phyloP scores from a whole-genome alignment of 2,888 invertebrate genomes.

The Melanchra persicariae region DNA sequence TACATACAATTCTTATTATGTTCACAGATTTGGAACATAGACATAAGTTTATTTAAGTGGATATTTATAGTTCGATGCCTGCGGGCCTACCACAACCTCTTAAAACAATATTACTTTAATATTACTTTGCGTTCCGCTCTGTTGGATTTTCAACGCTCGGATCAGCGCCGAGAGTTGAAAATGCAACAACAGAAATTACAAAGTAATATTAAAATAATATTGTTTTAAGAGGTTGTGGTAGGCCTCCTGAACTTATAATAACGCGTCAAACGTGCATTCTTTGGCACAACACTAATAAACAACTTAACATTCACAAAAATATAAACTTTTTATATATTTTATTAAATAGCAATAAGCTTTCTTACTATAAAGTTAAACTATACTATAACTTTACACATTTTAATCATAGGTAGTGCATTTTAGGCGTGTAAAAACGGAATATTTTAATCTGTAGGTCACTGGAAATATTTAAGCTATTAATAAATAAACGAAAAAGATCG shows the following conservation, averaged over 20 bases:
- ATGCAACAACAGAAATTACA: no score
- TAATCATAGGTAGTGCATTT: constrained; percentile 22
- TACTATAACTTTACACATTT: constrained; percentile 21
- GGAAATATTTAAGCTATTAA: constrained; percentile 11
- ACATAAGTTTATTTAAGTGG: constrained; percentile 34
- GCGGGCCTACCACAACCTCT: no score
- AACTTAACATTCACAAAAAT: constrained; percentile 65
- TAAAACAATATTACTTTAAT: no score
- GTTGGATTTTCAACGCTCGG: no score
- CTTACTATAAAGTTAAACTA: constrained; percentile 19
- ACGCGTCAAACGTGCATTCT: constrained; percentile 64
- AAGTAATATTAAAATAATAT: no score
- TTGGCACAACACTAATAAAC: constrained; percentile 73
- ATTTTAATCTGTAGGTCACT: constrained; percentile 1
- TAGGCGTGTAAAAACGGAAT: constrained; percentile 8
- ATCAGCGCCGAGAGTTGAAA: no score
- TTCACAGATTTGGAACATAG: constrained; percentile 36
- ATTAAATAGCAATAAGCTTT: constrained; percentile 55
- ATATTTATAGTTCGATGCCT: constrained; percentile 53
- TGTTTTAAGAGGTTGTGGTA: no score
- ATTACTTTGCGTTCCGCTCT: no score
- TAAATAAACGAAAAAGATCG: neutral
- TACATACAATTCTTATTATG: constrained; percentile 55
- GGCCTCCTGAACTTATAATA: constrained; percentile 51
- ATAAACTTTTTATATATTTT: constrained; percentile 40